A percentile compares a stretch with the other conserved stretches of the same genome.
Evolutionary conservation across 2,797 vertebrate species (phyloP).

Genomic region (Oreochromis grahami): DNA sequence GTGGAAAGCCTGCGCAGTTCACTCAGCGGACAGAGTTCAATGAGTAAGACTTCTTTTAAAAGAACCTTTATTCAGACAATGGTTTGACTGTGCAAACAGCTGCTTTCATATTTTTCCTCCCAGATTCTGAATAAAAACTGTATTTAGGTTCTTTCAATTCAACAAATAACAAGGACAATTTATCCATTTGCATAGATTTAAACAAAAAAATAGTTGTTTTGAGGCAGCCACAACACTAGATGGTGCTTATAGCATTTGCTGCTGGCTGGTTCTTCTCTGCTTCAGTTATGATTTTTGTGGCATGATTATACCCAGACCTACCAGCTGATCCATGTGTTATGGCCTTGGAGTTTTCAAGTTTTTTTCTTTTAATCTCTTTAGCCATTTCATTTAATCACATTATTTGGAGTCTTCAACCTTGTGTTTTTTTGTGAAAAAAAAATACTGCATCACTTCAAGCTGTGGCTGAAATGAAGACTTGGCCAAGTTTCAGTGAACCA

Average conservation of each 20-base stretch:
- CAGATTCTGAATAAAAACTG: neutral
- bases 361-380: neutral
- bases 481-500: neutral
- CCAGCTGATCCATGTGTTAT: neutral
- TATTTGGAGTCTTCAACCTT: conserved; percentile 13
- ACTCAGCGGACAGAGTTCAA: conserved; percentile 96
- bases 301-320: neutral
- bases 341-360: neutral
- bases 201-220: neutral
- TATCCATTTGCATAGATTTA: neutral
- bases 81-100: neutral
- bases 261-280: neutral
- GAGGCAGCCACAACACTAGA: conserved; percentile 16
- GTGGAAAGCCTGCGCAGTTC: conserved; percentile 97
- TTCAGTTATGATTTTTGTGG: neutral
- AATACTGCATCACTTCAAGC: neutral
- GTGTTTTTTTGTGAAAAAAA: neutral
- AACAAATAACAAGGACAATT: neutral
- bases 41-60: conserved; percentile 82
- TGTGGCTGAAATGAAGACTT: conserved; percentile 3
- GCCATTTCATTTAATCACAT: conserved; percentile 10
- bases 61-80: neutral
- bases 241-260: neutral
- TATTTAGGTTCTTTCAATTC: neutral
- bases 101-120: neutral